Evolutionary conservation across 2,797 vertebrate species (phyloP).

Genomic region (Rousettus madagascariensis): DNA sequence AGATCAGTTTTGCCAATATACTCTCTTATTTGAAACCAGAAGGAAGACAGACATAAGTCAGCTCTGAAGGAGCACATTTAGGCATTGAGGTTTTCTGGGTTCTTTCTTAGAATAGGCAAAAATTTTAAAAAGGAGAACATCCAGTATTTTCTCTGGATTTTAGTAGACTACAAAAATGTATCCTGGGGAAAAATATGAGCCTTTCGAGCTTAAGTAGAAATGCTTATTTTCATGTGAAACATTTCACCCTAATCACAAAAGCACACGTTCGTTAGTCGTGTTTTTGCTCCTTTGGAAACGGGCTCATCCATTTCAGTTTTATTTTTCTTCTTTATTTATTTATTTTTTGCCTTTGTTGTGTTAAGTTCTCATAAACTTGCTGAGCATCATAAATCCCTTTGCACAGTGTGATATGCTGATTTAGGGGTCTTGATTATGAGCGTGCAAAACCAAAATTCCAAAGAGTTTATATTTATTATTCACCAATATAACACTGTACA

Average conservation of each 20-base stretch:
- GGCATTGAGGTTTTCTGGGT: neutral
- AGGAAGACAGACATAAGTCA: neutral
- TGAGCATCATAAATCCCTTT: conserved; percentile 58
- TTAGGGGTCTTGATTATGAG: conserved; percentile 71
- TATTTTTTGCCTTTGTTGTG: conserved; percentile 30
- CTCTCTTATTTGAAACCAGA: neutral
- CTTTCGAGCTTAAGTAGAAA: neutral
- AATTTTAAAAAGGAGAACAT: neutral
- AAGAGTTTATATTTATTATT: conserved; percentile 77
- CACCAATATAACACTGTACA: conserved; percentile 48
- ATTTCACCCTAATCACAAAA: neutral
- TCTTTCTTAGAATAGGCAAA: neutral
- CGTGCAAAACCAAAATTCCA: conserved; percentile 65
- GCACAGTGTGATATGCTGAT: conserved; percentile 25
- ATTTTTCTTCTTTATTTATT: neutral
- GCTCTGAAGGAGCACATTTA: fast-evolving
- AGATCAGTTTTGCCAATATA: neutral
- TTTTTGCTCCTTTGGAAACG: conserved; percentile 1
- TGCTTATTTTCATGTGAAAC: neutral
- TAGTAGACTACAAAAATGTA: neutral
- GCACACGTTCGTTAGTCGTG: neutral
- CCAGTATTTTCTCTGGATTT: neutral
- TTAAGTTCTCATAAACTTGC: conserved; percentile 38
- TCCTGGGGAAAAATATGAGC: neutral
- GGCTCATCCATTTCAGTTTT: neutral